These are phyloP conservation scores for Lutjanus campechanus DNA, from an alignment of 2,797 vertebrate species.

Conservation along the genomic window DNA sequence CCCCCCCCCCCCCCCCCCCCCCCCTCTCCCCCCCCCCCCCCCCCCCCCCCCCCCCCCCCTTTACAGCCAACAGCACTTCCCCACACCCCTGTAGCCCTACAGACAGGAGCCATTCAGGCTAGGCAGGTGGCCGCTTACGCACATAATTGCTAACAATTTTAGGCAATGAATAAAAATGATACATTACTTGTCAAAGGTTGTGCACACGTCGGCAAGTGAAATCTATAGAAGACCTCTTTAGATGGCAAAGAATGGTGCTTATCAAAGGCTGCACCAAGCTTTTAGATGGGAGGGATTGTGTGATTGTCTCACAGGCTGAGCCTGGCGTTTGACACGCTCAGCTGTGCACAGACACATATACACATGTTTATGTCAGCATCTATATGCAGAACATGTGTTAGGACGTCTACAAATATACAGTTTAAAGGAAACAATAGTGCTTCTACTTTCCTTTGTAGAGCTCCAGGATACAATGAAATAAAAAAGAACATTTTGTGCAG, in stretches of 20 bases:
- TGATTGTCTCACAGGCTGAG: slow-evolving; percentile 84
- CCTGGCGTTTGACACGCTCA: slow-evolving; percentile 78
- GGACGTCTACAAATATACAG: slow-evolving; percentile 32
- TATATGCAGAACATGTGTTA: slow-evolving; percentile 41
- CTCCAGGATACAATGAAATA: slow-evolving; percentile 37
- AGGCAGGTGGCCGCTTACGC: slow-evolving; percentile 99
- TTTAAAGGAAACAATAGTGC: slow-evolving; percentile 31
- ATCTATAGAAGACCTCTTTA: slow-evolving; percentile 99
- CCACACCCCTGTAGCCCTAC: slow-evolving; percentile 88
- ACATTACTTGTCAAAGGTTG: slow-evolving; percentile 99
- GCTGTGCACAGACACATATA: slow-evolving; percentile 66
- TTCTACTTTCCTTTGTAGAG: slow-evolving; percentile 15
- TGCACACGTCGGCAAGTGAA: slow-evolving; percentile 98
- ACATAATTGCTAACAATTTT: slow-evolving; percentile 99
- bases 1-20: slow-evolving; percentile 52
- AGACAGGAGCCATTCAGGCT: slow-evolving; percentile 99
- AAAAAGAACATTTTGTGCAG: slow-evolving; percentile 40
- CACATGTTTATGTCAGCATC: slow-evolving; percentile 59
- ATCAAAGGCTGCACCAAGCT: slow-evolving; percentile 95
- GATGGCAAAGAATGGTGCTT: slow-evolving; percentile 97
- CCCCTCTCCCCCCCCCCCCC: slow-evolving; percentile 58
- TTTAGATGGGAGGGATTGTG: slow-evolving; percentile 75
- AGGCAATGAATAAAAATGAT: slow-evolving; percentile 99
- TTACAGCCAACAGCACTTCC: slow-evolving; percentile 84
- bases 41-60: slow-evolving; percentile 60